Base-by-base conservation (phyloP, 2,888 invertebrate species). In the Anorthoa munda region DNA sequence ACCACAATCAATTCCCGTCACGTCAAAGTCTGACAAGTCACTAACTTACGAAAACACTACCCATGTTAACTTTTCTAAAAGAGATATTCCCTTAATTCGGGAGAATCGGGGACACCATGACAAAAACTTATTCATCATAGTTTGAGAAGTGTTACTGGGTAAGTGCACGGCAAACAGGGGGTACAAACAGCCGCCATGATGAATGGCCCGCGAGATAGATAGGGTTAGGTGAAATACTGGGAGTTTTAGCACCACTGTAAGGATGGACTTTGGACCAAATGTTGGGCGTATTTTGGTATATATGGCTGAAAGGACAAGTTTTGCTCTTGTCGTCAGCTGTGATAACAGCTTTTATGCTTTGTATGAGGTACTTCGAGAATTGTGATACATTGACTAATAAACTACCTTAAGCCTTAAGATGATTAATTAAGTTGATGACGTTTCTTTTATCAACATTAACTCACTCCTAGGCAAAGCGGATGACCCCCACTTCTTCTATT, bases 171-270 rank as follows among this genome's bases (percentile, higher is more conserved):
- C 82, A 87, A 85, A 87, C 87, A 87, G 83, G 72, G 77, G 83
- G 81, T 85, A 85, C 89, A 82, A 85, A 87, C 86, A 83, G 72
- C 81, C 67, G 76, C 71, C 75, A 85, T 88, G 89, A 89, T 89
- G 89, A 87, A 89, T 89, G 88, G 81, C 81, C 79, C 60, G 75
- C 71, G 84, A 88, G 88, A 87, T 88, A 88, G 88, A 88, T 88
- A 88, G 89, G 85, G 88, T 87, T 88, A 86, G 86, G 79, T 82
- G 81, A 79, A 84, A 86, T 86, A 86, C 81, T 79, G 75, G 55
- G 55, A 50, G 63, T 70, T 66, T 60, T 50, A 7, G 53, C 9
- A 64, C 59, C 63, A 72, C 78, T 48, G 7, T 4, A 26, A 4
- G 12, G 59, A 17, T 4, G 74, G 48, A 86, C 79, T 67, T 80